phyloP scores from a whole-genome alignment of 2,888 invertebrate genomes.

The Gymnoscelis rufifasciata region DNA sequence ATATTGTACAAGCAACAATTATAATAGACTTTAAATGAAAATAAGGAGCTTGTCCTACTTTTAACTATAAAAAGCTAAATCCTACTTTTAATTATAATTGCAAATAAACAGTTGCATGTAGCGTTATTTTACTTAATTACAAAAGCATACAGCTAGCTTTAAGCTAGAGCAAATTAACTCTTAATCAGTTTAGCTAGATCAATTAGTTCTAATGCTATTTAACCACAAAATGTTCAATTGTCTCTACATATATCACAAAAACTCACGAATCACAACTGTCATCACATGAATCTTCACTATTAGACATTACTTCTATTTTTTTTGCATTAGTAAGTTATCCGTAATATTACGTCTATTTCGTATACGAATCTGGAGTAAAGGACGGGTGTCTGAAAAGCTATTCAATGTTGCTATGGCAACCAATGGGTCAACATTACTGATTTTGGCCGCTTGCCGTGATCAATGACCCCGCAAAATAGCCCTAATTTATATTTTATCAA shows the following conservation, averaged over 20 bases:
- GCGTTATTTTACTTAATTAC: neutral
- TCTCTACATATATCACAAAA: constrained; percentile 27
- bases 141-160: neutral
- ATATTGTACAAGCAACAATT: no score
- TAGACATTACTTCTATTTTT: constrained; percentile 22
- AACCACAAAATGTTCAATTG: neutral
- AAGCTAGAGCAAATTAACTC: constrained; percentile 7
- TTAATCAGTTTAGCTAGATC: constrained; percentile 13
- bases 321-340: neutral
- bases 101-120: constrained; percentile 4
- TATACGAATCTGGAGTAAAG: constrained; percentile 30
- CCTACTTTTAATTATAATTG: constrained; percentile 1
- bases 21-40: no score
- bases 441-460: constrained; percentile 7
- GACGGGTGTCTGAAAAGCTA: constrained; percentile 42
- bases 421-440: constrained; percentile 51
- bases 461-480: neutral
- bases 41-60: no score
- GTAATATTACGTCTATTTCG: constrained; percentile 13
- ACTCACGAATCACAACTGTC: constrained; percentile 35
- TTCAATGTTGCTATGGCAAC: constrained; percentile 72
- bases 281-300: constrained; percentile 30
- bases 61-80: neutral
- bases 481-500: neutral
- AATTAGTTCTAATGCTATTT: neutral